Conservation (phyloP, 2,113 vertebrate species). For the Crotalus horridus region DNA sequence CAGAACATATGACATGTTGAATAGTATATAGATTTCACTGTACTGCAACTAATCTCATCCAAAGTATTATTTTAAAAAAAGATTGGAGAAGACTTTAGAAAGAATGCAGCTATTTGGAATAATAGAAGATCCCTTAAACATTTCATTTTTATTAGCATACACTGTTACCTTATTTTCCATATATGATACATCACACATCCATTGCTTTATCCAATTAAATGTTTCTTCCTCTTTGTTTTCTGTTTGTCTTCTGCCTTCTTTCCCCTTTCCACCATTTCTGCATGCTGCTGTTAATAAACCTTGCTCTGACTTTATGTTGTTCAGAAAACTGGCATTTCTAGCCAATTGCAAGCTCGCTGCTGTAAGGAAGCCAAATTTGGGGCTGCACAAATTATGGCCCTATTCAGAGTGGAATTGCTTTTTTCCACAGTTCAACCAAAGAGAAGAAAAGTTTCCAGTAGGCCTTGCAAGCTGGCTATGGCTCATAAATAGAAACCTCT, state of each 20-base stretch:
- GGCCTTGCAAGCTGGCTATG: accelerated
- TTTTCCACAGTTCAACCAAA: background rate
- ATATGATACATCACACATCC: background rate
- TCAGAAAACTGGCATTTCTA: background rate
- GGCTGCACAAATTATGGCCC: background rate
- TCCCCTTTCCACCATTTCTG: conserved; percentile 14
- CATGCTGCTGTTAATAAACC: background rate
- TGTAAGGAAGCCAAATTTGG: background rate
- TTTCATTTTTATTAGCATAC: background rate
- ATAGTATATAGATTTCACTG: background rate
- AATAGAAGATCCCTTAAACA: conserved; percentile 18
- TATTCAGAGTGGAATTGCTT: background rate
- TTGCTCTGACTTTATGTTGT: background rate
- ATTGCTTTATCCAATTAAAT: accelerated
- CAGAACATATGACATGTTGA: background rate
- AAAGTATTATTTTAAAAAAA: background rate
- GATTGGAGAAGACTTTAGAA: background rate
- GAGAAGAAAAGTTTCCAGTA: accelerated
- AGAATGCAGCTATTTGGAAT: background rate
- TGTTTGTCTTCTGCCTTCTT: background rate
- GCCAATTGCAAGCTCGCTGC: background rate
- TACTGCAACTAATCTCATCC: background rate
- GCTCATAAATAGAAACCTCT: accelerated
- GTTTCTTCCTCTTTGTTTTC: background rate
- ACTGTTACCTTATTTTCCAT: background rate